These are phyloP conservation scores for Chitala chitala DNA, from an alignment of 2,113 vertebrate genomes.

Conservation along the genomic window DNA sequence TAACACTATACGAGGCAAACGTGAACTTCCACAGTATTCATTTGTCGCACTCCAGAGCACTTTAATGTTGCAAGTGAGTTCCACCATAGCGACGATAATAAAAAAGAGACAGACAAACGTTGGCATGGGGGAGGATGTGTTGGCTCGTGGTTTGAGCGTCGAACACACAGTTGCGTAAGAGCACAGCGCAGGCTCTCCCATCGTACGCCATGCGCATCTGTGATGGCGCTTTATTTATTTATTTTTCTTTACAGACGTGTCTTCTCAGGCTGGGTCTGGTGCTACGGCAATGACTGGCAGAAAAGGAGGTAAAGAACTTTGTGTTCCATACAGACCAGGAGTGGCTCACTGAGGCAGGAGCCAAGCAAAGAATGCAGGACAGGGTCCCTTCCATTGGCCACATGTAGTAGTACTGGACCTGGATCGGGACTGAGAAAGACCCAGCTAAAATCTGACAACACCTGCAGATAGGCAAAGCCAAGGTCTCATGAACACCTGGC, in stretches of 20 bases:
- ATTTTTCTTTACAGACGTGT: background rate
- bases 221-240: background rate
- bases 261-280: background rate
- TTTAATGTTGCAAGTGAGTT: background rate
- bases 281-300: too few species aligned
- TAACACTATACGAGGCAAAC: background rate
- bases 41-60: background rate
- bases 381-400: background rate
- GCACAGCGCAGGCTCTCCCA: too few species aligned
- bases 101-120: background rate
- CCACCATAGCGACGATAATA: background rate
- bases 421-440: background rate
- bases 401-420: too few species aligned
- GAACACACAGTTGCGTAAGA: background rate
- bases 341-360: too few species aligned
- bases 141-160: background rate
- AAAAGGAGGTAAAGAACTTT: too few species aligned
- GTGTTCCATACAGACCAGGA: too few species aligned
- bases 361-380: background rate
- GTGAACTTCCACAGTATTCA: background rate
- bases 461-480: background rate
- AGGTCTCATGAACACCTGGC: background rate
- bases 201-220: background rate
- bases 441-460: background rate
- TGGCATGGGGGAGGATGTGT: background rate